These are phyloP conservation scores for Rhodeus uyekii DNA, from an alignment of 2,797 vertebrate species.

Conservation along the genomic window DNA sequence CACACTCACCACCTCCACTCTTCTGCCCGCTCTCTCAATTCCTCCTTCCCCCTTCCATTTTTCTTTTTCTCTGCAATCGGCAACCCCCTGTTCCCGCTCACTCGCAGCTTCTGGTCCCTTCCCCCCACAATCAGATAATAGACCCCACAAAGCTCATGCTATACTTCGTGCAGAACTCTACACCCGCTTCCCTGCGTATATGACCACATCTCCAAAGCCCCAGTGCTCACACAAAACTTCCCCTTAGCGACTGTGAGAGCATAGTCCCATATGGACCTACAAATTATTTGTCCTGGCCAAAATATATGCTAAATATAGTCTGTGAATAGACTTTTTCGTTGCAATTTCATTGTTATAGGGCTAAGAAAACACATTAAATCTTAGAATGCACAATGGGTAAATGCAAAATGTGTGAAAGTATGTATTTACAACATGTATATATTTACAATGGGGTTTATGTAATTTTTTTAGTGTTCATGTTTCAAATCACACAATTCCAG, in stretches of 20 bases:
- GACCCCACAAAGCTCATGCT: conserved; percentile 55
- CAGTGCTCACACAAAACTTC: not conserved
- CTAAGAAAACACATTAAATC: not conserved
- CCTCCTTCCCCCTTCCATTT: conserved; percentile 48
- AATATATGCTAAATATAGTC: not conserved
- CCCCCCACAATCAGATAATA: conserved; percentile 62
- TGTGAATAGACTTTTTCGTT: not conserved
- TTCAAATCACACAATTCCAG: not conserved
- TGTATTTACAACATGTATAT: not conserved
- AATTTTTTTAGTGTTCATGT: not conserved
- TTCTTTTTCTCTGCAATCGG: conserved; percentile 44
- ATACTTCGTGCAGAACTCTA: conserved; percentile 32
- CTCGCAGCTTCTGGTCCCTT: conserved; percentile 58
- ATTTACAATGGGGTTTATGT: not conserved
- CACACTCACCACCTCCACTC: conserved; percentile 56
- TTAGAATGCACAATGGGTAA: not conserved
- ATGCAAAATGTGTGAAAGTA: not conserved
- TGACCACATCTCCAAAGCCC: conserved; percentile 5
- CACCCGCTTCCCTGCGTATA: conserved; percentile 12
- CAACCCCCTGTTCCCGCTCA: conserved; percentile 45
- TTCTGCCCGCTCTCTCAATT: conserved; percentile 38
- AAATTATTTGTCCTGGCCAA: not conserved
- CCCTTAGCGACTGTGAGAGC: not conserved
- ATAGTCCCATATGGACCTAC: not conserved
- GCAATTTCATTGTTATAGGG: not conserved